These are phyloP conservation scores for Seira sanloemensis DNA, from an alignment of 2,888 invertebrate species.

Conservation along the genomic window DNA sequence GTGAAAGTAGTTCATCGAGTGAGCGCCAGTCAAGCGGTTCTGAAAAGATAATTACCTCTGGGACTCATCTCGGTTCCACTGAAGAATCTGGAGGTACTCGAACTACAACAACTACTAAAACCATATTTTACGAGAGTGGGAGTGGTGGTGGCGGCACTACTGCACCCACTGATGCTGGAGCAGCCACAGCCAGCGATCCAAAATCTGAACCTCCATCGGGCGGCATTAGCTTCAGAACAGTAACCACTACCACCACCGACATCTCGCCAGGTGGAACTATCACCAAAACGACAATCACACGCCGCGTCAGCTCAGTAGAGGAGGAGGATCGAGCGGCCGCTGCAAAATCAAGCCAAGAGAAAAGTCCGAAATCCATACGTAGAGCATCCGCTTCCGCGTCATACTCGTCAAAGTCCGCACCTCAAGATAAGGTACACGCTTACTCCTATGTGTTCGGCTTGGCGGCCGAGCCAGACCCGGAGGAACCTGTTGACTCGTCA, in stretches of 20 bases:
- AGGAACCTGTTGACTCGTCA: constrained; percentile 58
- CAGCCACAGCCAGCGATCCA: background rate
- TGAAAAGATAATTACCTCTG: constrained; percentile 46
- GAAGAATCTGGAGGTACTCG: constrained; percentile 39
- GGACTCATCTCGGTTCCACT: constrained; percentile 30
- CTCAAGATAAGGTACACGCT: constrained; percentile 58
- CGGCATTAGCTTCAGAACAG: constrained; percentile 36
- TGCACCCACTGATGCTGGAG: background rate
- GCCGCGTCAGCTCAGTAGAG: constrained; percentile 64
- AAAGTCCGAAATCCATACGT: constrained; percentile 25
- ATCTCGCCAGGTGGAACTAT: constrained; percentile 66
- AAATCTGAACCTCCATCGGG: constrained; percentile 37
- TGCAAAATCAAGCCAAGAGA: constrained; percentile 6
- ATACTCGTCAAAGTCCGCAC: constrained; percentile 6
- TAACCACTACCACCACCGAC: constrained; percentile 63
- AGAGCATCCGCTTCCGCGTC: constrained; percentile 34
- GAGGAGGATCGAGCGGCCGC: constrained; percentile 28
- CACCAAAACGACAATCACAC: constrained; percentile 62
- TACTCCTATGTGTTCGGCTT: constrained; percentile 65
- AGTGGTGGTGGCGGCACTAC: background rate
- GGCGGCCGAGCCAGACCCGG: constrained; percentile 63
- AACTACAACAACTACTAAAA: constrained; percentile 53
- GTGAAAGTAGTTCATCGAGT: constrained; percentile 24
- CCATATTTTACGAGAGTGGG: constrained; percentile 39
- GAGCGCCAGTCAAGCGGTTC: background rate